phyloP scores from a whole-genome alignment of 2,113 vertebrate genomes.

The Hassar affinis region DNA sequence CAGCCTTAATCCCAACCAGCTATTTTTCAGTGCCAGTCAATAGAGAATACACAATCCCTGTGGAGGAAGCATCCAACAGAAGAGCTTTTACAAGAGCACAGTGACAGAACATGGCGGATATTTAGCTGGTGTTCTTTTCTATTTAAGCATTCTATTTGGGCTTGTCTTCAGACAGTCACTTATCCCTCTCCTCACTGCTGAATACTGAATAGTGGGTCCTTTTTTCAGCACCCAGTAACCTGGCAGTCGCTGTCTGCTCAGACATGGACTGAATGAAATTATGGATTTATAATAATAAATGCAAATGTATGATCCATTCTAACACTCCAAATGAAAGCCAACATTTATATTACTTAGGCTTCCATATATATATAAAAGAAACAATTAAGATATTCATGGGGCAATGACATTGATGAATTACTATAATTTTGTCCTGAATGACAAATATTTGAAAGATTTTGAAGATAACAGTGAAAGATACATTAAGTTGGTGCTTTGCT shows the following conservation, averaged over 20 bases:
- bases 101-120: slow-evolving; percentile 1
- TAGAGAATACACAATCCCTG: slow-evolving; percentile 6
- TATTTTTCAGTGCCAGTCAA: background rate
- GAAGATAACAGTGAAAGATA: slow-evolving; percentile 1
- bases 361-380: too few species aligned
- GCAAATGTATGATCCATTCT: background rate
- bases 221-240: background rate
- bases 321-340: slow-evolving; percentile 7
- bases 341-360: slow-evolving; percentile 10
- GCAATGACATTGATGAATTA: slow-evolving; percentile 24
- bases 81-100: slow-evolving; percentile 9
- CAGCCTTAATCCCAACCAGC: background rate
- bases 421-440: slow-evolving; percentile 25
- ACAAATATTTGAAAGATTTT: slow-evolving; percentile 18
- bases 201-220: background rate
- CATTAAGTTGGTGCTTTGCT: background rate
- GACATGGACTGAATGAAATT: background rate
- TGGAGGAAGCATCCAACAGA: slow-evolving; percentile 3
- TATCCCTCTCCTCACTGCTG: background rate
- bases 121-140: slow-evolving; percentile 15
- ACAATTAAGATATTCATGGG: slow-evolving; percentile 27
- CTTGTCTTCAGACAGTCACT: slow-evolving; percentile 3
- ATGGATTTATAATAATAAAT: background rate
- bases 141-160: slow-evolving; percentile 21
- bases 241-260: background rate